These are phyloP conservation scores for Holacanthella duospinosa DNA, from an alignment of 2,888 invertebrate genomes.

Conservation along the genomic window DNA sequence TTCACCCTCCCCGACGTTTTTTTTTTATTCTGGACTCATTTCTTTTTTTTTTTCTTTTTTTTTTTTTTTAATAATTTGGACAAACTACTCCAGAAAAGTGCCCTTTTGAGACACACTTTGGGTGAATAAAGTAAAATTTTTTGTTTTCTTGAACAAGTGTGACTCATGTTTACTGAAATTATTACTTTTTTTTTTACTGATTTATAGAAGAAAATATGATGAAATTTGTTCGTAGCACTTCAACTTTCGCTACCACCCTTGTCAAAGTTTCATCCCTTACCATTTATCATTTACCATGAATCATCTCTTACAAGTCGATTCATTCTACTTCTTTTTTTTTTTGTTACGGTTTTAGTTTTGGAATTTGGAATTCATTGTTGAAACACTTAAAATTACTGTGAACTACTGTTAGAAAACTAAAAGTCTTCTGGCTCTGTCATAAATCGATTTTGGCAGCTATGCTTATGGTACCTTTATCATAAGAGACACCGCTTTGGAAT, in stretches of 20 bases:
- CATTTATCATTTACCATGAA: neutral
- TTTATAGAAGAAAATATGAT: neutral
- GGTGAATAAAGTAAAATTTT: neutral
- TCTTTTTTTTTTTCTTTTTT: too few relatives aligned
- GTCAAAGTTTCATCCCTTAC: neutral
- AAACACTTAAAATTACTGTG: neutral
- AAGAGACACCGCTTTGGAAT: too few relatives aligned
- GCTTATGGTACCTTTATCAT: too few relatives aligned
- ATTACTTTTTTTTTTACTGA: neutral
- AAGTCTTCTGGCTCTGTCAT: too few relatives aligned
- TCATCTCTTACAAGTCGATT: neutral
- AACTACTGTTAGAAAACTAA: too few relatives aligned
- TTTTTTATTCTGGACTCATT: too few relatives aligned
- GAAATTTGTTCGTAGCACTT: neutral
- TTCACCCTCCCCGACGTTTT: neutral
- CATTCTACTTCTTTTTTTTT: neutral
- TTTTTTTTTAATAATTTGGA: too few relatives aligned
- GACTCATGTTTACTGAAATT: neutral
- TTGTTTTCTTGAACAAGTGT: neutral
- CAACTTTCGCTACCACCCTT: neutral
- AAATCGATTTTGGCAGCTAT: too few relatives aligned
- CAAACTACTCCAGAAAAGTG: neutral
- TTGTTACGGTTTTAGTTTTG: neutral
- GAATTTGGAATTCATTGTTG: neutral
- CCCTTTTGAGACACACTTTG: neutral